A percentile compares a stretch with the other conserved stretches of the same genome.
Conservation (phyloP, 2,888 invertebrate genomes). For the Drosophila paucipuncta region DNA sequence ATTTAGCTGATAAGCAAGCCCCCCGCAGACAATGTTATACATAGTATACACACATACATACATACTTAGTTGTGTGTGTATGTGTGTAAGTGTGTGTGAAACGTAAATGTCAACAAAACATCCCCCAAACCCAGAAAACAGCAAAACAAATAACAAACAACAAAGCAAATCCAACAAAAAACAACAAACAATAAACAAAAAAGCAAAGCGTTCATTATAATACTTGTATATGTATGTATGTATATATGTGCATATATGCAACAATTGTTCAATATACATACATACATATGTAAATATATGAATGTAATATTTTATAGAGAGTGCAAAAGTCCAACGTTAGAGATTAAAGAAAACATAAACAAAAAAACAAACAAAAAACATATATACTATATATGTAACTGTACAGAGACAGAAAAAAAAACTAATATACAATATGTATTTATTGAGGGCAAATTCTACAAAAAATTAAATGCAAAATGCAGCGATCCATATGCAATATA, state of each 20-base stretch:
- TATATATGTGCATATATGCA: slow-evolving; percentile 9
- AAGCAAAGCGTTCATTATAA: slow-evolving; percentile 38
- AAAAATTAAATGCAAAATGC: slow-evolving; percentile 24
- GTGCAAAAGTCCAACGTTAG: slow-evolving; percentile 71
- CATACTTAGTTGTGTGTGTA: not conserved
- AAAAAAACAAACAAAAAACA: not conserved
- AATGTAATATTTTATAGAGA: slow-evolving; percentile 29
- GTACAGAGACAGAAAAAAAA: slow-evolving; percentile 3
- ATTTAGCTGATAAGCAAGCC: slow-evolving; percentile 63
- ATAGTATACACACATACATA: not conserved
- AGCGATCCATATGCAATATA: slow-evolving; percentile 73
- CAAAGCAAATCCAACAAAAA: slow-evolving; percentile 8
- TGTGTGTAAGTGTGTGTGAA: slow-evolving; percentile 3
- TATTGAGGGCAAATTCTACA: slow-evolving; percentile 63
- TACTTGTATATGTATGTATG: slow-evolving; percentile 8
- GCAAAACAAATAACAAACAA: slow-evolving; percentile 17
- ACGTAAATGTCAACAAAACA: slow-evolving; percentile 7
- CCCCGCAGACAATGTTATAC: slow-evolving; percentile 36
- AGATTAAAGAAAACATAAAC: slow-evolving; percentile 17
- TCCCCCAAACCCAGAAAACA: not conserved
- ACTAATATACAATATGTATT: slow-evolving; percentile 48
- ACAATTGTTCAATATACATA: slow-evolving; percentile 28
- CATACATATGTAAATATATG: slow-evolving; percentile 27
- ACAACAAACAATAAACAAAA: not conserved
- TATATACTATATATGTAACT: slow-evolving; percentile 3